Evolutionary conservation across 2,797 vertebrate genomes (phyloP).

Genomic region (Brachyalestes nurse): DNA sequence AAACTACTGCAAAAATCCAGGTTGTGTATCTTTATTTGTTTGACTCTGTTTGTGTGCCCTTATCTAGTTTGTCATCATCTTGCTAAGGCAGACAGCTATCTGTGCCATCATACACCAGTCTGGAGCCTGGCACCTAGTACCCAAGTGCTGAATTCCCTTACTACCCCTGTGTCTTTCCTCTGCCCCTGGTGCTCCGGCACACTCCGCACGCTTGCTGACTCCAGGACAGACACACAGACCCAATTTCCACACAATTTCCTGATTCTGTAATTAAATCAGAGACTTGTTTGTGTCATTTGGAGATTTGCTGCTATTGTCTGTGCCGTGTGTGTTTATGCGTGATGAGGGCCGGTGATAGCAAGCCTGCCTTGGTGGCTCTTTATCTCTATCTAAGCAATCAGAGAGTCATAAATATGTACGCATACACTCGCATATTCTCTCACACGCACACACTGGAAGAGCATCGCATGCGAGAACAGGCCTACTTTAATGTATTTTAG

Average conservation of each 20-base stretch:
- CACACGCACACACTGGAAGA: constrained; percentile 19
- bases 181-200: constrained; percentile 47
- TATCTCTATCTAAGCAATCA: constrained; percentile 64
- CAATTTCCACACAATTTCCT: constrained; percentile 68
- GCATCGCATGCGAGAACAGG: not conserved
- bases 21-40: constrained; percentile 54
- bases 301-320: constrained; percentile 71
- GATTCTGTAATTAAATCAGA: constrained; percentile 75
- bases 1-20: constrained; percentile 32
- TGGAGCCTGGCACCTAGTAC: constrained; percentile 59
- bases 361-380: constrained; percentile 57
- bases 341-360: constrained; percentile 70
- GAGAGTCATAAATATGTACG: constrained; percentile 33
- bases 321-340: constrained; percentile 70
- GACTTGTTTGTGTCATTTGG: constrained; percentile 72
- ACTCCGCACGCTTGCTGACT: constrained; percentile 26
- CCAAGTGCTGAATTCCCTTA: constrained; percentile 48
- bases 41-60: constrained; percentile 62
- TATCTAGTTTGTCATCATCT: constrained; percentile 45
- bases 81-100: constrained; percentile 48
- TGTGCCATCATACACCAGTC: constrained; percentile 46
- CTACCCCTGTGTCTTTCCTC: constrained; percentile 34
- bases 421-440: constrained; percentile 1
- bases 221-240: constrained; percentile 67
- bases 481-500: not conserved